Evolutionary conservation across 2,797 vertebrate species (phyloP), one percentile per base, ranked within the genome.

Genomic region (Chrysolophus pictus): DNA sequence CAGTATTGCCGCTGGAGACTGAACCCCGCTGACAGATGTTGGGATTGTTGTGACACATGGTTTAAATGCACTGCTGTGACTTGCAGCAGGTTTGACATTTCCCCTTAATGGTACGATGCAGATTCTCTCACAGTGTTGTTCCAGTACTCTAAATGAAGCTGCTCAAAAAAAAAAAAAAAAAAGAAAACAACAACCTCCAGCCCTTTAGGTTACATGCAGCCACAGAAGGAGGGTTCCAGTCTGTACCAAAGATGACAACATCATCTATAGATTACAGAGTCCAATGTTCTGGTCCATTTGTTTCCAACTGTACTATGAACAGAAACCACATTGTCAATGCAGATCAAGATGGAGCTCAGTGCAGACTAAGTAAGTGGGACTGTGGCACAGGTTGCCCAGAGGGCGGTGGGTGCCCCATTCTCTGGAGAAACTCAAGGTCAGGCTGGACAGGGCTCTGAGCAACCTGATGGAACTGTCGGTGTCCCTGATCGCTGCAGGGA

Each of bases 31-130:
- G 70, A 72, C 55, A 67, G 62, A 55, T 17, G 59, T 5, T 9
- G 14, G 0, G 10, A 14, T 10, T 37, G 29, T 2, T 65, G 41
- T 8, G 26, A 29, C 63, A 35, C 3, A 2, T 1, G 4, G 37
- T 41, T 53, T 62, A 62, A 56, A 44, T 18, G 5, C 2, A 11
- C 55, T 56, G 67, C 80, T 37, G 14, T 7, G 10, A 58, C 37
- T 41, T 42, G 10, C 31, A 59, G 14, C 49, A 74, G 33, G 62
- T 91, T 11, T n/a, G n/a, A 67, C 11, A 6, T 73, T 42, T 81
- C 42, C 24, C 19, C 33, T 8, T 53, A 33, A 59, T 1, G 10
- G 10, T 11, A 51, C 37, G 11, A 35, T 18, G 6, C 35, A 24
- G 39, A 51, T 44, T 87, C 42, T 39, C 31, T 31, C 8, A 5